Base-by-base conservation (phyloP, 2,888 invertebrate species). In the Philhelius pedissequus region DNA sequence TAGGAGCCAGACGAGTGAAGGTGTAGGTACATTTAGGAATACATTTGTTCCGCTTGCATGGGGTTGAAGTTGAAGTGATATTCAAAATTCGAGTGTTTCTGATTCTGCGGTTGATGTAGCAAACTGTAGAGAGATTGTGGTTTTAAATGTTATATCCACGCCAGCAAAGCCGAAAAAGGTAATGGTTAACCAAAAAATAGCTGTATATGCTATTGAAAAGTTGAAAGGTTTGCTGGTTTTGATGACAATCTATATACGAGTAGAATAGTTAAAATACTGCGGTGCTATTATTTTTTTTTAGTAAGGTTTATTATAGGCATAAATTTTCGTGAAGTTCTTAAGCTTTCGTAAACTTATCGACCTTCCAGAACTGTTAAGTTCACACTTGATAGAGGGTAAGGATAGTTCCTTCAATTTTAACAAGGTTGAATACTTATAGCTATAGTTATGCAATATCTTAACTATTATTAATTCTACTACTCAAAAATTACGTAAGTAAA, bases 101-200 rank as follows among this genome's bases (percentile, higher is more conserved):
- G 74, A 83, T 74, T 38, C 83, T 83, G 83, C 73, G 79, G 83
- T 79, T 83, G 79, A 83, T 83, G 83, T 79, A 69, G 69, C 35
- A 64, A 74, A 52, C 62, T 73, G 60, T 69, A 69, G 68, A 74
- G 54, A 56, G 70, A 73, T 48, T 18, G 60, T 43, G 69, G 62
- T 78, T 79, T 78, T 64, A 83, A 83, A 83, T 68, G 48, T 27
- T 66, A 64, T 70, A 70, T 66, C 56, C 48, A 56, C 22, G 66
- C 35, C 45, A 45, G 54, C 11, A 35, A 70, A 56, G 60, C 32
- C 50, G 43, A 35, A 48, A 35, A 73, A 71, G 50, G 71, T 76
- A 54, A 68, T 62, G 80, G 80, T 69, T 62, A 64, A 80, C 74
- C 74, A 27, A 62, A 54, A 69, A 56, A 62, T 60, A 32, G 66